These are phyloP conservation scores for Palythoa grandiflora DNA, from an alignment of 92 coral and sea anemone genomes.

Conservation along the genomic window DNA sequence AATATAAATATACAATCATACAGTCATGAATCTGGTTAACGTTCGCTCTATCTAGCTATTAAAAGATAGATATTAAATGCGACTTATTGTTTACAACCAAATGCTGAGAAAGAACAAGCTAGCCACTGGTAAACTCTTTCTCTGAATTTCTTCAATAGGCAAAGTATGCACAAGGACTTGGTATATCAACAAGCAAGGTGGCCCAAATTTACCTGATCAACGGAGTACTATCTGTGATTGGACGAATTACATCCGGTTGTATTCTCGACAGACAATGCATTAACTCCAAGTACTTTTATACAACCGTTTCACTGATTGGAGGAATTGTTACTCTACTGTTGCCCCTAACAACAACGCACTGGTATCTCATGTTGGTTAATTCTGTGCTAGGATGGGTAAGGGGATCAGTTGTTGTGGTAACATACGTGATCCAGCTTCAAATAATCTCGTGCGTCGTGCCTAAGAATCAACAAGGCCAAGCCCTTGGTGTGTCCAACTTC, in stretches of 20 bases:
- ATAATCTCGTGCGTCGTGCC: background rate
- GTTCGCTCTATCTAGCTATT: too few relatives aligned
- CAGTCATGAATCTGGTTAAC: too few relatives aligned
- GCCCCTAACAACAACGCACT: slow-evolving; percentile 5
- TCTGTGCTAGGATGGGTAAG: background rate
- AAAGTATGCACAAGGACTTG: slow-evolving; percentile 16
- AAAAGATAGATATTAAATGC: too few relatives aligned
- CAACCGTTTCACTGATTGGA: background rate
- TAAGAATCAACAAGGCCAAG: background rate
- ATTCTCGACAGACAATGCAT: background rate
- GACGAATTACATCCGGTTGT: background rate
- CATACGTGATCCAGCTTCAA: background rate
- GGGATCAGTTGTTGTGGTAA: background rate
- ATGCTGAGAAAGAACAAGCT: too few relatives aligned
- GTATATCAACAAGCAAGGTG: background rate
- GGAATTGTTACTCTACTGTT: slow-evolving; percentile 10
- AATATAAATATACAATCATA: too few relatives aligned
- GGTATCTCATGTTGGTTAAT: background rate
- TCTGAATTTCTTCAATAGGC: slow-evolving; percentile 11
- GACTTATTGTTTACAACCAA: too few relatives aligned
- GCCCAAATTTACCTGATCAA: background rate
- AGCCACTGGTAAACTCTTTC: background rate
- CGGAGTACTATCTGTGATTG: slow-evolving; percentile 6
- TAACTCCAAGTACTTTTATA: background rate
- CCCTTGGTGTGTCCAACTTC: background rate